phyloP scores from a whole-genome alignment of 2,797 vertebrate genomes.

The Mormyrus proboscirostris region DNA sequence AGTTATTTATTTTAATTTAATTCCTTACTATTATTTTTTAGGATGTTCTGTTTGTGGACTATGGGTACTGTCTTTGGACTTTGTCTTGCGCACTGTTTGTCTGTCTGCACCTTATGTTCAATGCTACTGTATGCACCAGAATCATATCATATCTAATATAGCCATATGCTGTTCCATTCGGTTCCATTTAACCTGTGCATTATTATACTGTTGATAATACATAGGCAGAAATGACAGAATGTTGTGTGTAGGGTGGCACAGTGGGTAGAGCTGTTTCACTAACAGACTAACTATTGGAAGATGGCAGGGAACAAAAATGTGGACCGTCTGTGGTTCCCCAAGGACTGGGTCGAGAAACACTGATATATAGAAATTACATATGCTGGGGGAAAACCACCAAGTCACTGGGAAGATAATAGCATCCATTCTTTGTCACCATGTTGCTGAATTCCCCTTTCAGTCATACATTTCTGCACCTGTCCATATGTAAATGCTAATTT shows the following conservation, averaged over 20 bases:
- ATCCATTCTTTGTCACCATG: background rate
- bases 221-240: background rate
- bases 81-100: background rate
- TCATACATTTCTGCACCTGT: constrained; percentile 22
- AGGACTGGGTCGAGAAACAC: background rate
- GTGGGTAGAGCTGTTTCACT: background rate
- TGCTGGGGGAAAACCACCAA: constrained; percentile 45
- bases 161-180: background rate
- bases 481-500: background rate
- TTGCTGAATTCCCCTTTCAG: constrained; percentile 31
- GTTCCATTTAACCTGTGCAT: background rate
- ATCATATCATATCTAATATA: background rate
- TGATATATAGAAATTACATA: constrained; percentile 29
- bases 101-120: background rate
- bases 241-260: background rate
- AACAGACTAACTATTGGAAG: background rate
- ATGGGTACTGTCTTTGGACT: background rate
- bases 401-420: background rate
- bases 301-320: background rate
- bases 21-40: background rate
- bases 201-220: background rate
- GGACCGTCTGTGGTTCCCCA: background rate
- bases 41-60: background rate
- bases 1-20: background rate
- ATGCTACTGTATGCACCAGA: background rate